Evolutionary conservation across 1,140 invertebrate species (phyloP).

Genomic region (Reticulitermes speratus): DNA sequence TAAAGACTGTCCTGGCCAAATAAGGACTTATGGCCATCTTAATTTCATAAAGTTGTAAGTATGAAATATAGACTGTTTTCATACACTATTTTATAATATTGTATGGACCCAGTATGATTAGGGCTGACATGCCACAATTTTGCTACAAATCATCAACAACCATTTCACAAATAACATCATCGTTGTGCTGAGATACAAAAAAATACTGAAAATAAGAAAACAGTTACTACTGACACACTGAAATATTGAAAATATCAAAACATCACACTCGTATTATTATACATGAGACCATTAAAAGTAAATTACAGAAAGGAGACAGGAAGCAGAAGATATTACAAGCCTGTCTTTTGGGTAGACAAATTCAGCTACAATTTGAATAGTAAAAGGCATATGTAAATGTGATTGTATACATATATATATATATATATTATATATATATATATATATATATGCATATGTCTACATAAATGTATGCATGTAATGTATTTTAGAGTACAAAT

Average conservation of each 20-base stretch:
- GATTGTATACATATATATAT: too few relatives aligned
- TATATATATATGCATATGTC: too few relatives aligned
- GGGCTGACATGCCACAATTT: neutral
- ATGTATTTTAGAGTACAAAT: too few relatives aligned
- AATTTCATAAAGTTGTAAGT: neutral
- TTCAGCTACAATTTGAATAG: neutral
- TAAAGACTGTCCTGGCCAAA: neutral
- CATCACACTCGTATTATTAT: neutral
- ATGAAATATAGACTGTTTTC: neutral
- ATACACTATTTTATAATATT: neutral
- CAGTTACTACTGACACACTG: neutral
- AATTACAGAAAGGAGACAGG: neutral
- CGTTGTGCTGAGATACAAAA: neutral
- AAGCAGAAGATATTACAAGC: neutral
- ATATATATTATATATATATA: too few relatives aligned
- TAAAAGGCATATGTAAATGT: neutral
- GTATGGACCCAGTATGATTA: neutral
- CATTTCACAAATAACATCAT: neutral
- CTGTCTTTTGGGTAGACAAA: neutral
- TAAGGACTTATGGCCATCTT: neutral
- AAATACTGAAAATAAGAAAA: neutral
- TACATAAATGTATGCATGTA: too few relatives aligned
- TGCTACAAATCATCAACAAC: neutral
- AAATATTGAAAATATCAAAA: conserved; percentile 20
- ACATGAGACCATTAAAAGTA: neutral